Percentiles rank a stretch among this genome's conserved stretches.
phyloP scores from a whole-genome alignment of 2,888 invertebrate species.

The Aphidius colemani region DNA sequence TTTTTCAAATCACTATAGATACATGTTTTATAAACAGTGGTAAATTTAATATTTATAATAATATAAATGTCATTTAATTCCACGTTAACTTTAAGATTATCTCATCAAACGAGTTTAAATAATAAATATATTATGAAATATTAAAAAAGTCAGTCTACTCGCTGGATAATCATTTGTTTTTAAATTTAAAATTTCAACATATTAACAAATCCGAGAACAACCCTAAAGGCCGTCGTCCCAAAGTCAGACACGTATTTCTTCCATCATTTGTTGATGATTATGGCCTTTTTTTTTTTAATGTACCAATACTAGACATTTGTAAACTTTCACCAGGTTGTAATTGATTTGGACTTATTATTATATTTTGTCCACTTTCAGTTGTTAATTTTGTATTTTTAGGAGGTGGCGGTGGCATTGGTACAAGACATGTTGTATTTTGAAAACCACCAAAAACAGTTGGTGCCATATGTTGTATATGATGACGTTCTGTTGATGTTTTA shows the following conservation, averaged over 20 bases:
- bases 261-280: slow-evolving; percentile 66
- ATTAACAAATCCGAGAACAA: slow-evolving; percentile 30
- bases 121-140: too few species aligned
- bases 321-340: slow-evolving; percentile 72
- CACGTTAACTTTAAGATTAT: too few species aligned
- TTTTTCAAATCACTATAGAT: too few species aligned
- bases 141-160: slow-evolving; percentile 13
- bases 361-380: slow-evolving; percentile 55
- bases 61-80: too few species aligned
- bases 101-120: too few species aligned
- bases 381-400: slow-evolving; percentile 70
- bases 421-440: slow-evolving; percentile 67
- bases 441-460: slow-evolving; percentile 85
- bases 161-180: slow-evolving; percentile 15
- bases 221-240: slow-evolving; percentile 43
- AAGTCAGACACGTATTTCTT: slow-evolving; percentile 84
- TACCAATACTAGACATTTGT: slow-evolving; percentile 74
- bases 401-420: slow-evolving; percentile 77
- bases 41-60: too few species aligned
- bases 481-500: slow-evolving; percentile 73
- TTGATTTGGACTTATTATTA: slow-evolving; percentile 65
- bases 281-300: slow-evolving; percentile 72
- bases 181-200: not conserved
- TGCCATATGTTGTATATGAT: slow-evolving; percentile 79
- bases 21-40: too few species aligned